Evolutionary conservation across 2,888 invertebrate species (phyloP).

Genomic region (Sussaba pulchella): DNA sequence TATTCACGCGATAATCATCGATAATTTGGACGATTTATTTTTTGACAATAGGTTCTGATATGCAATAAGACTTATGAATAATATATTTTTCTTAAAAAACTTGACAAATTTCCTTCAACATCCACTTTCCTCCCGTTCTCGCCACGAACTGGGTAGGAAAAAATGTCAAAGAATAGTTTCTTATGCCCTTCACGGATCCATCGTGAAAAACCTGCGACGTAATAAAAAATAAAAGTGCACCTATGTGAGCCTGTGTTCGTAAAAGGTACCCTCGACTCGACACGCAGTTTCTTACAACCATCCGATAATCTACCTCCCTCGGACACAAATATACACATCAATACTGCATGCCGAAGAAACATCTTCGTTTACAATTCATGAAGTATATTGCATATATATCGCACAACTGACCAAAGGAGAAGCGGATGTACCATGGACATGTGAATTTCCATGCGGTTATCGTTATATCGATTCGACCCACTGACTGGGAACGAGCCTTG

Average conservation of each 20-base stretch:
- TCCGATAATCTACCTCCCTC: not conserved
- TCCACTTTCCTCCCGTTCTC: too few species aligned
- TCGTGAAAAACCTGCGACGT: not conserved
- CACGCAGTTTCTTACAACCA: conserved; percentile 11
- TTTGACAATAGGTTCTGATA: too few species aligned
- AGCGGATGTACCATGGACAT: conserved; percentile 58
- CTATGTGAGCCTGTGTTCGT: not conserved
- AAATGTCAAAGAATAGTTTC: too few species aligned
- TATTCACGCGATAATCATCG: too few species aligned
- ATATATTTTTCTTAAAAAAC: too few species aligned
- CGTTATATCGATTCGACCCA: conserved; percentile 79
- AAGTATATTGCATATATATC: conserved; percentile 24
- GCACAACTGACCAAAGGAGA: conserved; percentile 24
- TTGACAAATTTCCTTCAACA: too few species aligned
- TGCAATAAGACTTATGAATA: too few species aligned
- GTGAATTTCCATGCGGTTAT: conserved; percentile 71
- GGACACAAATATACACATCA: not conserved
- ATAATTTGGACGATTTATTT: too few species aligned
- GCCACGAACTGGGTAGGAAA: too few species aligned
- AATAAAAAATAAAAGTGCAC: not conserved
- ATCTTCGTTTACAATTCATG: conserved; percentile 45
- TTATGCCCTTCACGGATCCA: too few species aligned
- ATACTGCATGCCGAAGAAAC: conserved; percentile 35
- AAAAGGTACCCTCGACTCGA: not conserved
- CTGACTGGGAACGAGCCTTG: conserved; percentile 64